These are phyloP conservation scores for Himalopsyche anomala DNA, from an alignment of 2,888 invertebrate genomes.

Conservation along the genomic window DNA sequence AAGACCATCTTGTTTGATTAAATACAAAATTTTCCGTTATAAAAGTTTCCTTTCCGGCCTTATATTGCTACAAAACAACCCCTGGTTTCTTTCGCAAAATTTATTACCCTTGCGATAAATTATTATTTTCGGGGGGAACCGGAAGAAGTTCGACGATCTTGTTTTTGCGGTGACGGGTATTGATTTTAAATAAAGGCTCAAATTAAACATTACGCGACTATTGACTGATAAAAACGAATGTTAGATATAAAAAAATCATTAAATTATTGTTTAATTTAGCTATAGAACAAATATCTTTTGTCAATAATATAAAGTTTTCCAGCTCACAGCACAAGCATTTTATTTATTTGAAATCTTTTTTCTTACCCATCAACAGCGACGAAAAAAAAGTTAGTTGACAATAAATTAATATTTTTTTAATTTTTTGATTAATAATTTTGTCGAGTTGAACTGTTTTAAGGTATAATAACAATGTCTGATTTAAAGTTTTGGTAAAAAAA, in stretches of 20 bases:
- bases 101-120: slow-evolving; percentile 47
- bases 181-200: slow-evolving; percentile 5
- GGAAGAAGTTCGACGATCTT: slow-evolving; percentile 39
- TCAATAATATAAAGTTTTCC: too few relatives aligned
- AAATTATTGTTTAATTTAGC: background rate
- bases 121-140: slow-evolving; percentile 25
- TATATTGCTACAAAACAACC: slow-evolving; percentile 39
- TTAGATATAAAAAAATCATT: background rate
- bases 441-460: too few relatives aligned
- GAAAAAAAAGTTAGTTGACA: background rate
- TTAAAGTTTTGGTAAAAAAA: too few relatives aligned
- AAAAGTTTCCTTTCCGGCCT: slow-evolving; percentile 48
- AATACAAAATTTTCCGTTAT: slow-evolving; percentile 53
- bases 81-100: slow-evolving; percentile 33
- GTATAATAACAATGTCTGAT: too few relatives aligned
- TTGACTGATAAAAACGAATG: too few relatives aligned
- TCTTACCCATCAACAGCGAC: background rate
- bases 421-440: too few relatives aligned
- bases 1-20: slow-evolving; percentile 58
- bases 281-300: too few relatives aligned
- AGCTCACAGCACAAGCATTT: too few relatives aligned
- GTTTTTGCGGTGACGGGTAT: slow-evolving; percentile 41
- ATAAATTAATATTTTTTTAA: too few relatives aligned
- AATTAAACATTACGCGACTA: background rate
- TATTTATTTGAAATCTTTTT: too few relatives aligned